Evolutionary conservation across 2,113 vertebrate genomes (phyloP).

Genomic region (Psilopogon haemacephalus): DNA sequence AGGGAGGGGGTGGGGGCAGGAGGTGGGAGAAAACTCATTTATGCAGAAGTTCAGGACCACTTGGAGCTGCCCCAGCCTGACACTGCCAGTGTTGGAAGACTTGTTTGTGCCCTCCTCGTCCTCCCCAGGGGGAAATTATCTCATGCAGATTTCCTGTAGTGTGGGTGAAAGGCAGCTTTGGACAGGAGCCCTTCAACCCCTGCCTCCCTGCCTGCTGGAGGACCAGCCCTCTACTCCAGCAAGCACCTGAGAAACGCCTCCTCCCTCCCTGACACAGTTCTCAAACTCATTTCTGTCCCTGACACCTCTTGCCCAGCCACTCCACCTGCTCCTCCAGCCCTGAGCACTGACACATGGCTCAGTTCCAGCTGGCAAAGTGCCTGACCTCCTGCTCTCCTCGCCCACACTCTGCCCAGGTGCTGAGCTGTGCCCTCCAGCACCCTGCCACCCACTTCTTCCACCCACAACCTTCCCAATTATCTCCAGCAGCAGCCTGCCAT

Average conservation of each 20-base stretch:
- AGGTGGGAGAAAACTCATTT: neutral
- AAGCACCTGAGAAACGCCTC: neutral
- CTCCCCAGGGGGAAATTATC: neutral
- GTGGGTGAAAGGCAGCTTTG: neutral
- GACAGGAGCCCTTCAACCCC: neutral
- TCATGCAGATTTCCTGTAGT: neutral
- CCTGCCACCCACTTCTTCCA: neutral
- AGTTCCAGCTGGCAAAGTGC: neutral
- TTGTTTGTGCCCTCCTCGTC: neutral
- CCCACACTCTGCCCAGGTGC: neutral
- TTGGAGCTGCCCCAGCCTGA: neutral
- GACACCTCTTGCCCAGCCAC: neutral
- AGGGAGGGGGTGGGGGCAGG: neutral
- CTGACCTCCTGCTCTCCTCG: neutral
- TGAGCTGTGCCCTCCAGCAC: neutral
- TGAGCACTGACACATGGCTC: neutral
- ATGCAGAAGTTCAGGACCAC: neutral
- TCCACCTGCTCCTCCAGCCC: neutral
- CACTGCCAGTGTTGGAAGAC: neutral
- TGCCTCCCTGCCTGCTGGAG: neutral
- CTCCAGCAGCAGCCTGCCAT: neutral
- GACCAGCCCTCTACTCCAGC: accelerated
- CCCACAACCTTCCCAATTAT: neutral
- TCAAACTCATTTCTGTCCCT: neutral
- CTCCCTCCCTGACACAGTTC: neutral